These are phyloP conservation scores for Dendrolimus pini DNA, from an alignment of 2,888 invertebrate species.

Conservation along the genomic window DNA sequence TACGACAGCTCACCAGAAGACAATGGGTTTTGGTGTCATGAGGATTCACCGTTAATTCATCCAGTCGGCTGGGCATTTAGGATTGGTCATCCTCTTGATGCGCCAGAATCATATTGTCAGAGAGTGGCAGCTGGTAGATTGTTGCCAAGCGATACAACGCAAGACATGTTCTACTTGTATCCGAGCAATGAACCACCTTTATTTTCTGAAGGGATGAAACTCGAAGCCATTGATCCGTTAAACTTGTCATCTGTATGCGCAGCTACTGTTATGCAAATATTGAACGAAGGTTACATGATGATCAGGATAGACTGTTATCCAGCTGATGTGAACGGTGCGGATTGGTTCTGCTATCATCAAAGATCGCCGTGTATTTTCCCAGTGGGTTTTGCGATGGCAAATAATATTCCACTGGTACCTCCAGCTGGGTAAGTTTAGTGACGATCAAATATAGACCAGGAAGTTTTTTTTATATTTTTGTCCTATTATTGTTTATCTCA, in stretches of 20 bases:
- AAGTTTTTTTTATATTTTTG: no score
- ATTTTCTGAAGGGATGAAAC: constrained; percentile 92
- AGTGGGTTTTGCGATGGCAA: constrained; percentile 92
- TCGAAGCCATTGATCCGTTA: constrained; percentile 98
- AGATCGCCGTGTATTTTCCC: constrained; percentile 97
- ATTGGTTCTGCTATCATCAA: constrained; percentile 98
- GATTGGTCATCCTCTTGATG: constrained; percentile 92
- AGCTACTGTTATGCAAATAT: constrained; percentile 95
- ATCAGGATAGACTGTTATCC: constrained; percentile 96
- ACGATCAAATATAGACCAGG: no score
- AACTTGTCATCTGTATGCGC: constrained; percentile 96
- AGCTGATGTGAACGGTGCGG: constrained; percentile 88
- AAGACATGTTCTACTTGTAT: constrained; percentile 84
- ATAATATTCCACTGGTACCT: constrained; percentile 89
- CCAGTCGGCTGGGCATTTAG: constrained; percentile 97
- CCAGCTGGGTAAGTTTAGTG: constrained; percentile 78
- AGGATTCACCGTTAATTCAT: constrained; percentile 95
- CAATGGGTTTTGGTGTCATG: constrained; percentile 97
- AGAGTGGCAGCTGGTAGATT: constrained; percentile 83
- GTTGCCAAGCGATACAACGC: constrained; percentile 87
- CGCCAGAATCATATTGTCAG: constrained; percentile 86
- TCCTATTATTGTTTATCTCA: no score
- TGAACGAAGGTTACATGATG: constrained; percentile 96
- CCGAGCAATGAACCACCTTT: constrained; percentile 70
- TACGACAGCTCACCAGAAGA: constrained; percentile 88